Evolutionary conservation across 2,888 invertebrate genomes (phyloP), one percentile per base, ranked within the genome.

Genomic region (Athetis lepigone): DNA sequence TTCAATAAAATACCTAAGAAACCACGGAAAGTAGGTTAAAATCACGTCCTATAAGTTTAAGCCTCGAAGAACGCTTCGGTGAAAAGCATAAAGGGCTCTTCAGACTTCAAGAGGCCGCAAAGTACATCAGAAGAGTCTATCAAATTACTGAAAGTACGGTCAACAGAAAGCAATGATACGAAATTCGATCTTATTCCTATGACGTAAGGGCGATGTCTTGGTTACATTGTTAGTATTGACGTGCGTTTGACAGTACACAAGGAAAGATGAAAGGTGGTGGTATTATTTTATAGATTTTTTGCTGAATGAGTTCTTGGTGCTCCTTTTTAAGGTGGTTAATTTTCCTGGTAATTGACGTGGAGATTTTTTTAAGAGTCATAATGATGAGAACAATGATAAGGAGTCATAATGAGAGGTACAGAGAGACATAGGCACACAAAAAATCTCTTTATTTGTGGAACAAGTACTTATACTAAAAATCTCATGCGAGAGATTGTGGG

Each of bases 61-160:
- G 50, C 46, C 71, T 64, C 49, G 50, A 55, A 73, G 64, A 65
- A 52, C 68, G 59, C 76, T n/a, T 64, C 21, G 21, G 43, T 33
- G 27, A 40, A 13, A 50, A 33, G 25, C 25, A 23, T 43, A 40
- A 69, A 70, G 68, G 33, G 39, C 43, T 42, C 76, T 78, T 16
- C 43, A 68, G 23, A 18, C 25, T 59, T 58, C 46, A 60, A 74
- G 74, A 60, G 50, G 21, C 49, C 65, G 45, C 59, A 42, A 56
- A 75, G 78, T 47, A 70, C 49, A 40, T 21, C 29, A 13, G 33
- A 55, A 78, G 76, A 66, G 76, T 62, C 74, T 78, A 76, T 78
- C 78, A 78, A 78, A 78, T 78, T 78, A 78, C 78, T 69, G 60
- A 60, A 66, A 74, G 63, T 63, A 40, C 55, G 55, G 55, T 55